phyloP scores from a whole-genome alignment of 2,113 vertebrate species.

The Gymnorhina tibicen region DNA sequence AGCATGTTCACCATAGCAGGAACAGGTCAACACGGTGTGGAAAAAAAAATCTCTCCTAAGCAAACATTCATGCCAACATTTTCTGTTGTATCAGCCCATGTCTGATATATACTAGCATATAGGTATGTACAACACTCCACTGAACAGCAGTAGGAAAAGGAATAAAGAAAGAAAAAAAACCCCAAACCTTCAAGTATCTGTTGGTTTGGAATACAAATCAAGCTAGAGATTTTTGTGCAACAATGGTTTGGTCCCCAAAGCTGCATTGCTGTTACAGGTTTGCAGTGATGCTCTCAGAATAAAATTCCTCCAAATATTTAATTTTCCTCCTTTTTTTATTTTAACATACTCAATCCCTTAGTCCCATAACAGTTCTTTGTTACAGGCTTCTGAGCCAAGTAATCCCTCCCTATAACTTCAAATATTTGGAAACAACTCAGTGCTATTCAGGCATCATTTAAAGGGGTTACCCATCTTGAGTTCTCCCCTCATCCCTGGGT shows the following conservation, averaged over 20 bases:
- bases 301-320: not conserved
- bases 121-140: not conserved
- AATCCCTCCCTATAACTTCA: not conserved
- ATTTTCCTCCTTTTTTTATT: not conserved
- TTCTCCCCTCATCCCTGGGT: not conserved
- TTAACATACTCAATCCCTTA: not conserved
- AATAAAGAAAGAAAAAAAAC: not conserved
- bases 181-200: not conserved
- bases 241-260: not conserved
- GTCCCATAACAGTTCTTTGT: not conserved
- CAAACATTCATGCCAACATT: not conserved
- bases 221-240: not conserved
- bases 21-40: not conserved
- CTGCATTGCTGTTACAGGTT: not conserved
- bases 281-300: not conserved
- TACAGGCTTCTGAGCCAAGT: not conserved
- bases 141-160: not conserved
- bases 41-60: not conserved
- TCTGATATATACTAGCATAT: not conserved
- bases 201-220: not conserved
- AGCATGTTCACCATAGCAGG: not conserved
- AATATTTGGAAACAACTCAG: not conserved
- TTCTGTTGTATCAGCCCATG: not conserved
- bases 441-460: not conserved
- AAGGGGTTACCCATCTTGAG: not conserved